These are phyloP conservation scores for Nerophis ophidion DNA, from an alignment of 2,113 vertebrate genomes.

Conservation along the genomic window DNA sequence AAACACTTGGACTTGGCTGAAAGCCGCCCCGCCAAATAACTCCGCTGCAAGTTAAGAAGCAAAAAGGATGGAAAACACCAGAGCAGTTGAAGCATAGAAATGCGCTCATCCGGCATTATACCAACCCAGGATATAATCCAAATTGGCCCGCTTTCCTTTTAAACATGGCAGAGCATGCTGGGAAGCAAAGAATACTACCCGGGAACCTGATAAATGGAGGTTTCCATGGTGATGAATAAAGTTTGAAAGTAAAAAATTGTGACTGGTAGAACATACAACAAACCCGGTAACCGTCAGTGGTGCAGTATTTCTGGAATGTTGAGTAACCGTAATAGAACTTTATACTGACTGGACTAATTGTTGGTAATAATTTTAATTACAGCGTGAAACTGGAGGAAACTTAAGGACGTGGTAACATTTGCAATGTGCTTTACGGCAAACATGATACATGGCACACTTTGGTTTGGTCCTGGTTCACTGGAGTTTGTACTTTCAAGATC, in stretches of 20 bases:
- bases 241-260: constrained; percentile 14
- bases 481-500: no score
- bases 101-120: constrained; percentile 30
- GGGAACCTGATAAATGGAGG: constrained; percentile 24
- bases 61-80: constrained; percentile 11
- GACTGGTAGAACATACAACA: constrained; percentile 1
- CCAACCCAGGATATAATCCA: constrained; percentile 33
- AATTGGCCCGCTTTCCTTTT: constrained; percentile 18
- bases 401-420: no score
- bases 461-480: no score
- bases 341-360: constrained; percentile 8
- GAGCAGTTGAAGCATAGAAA: constrained; percentile 29
- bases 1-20: neutral
- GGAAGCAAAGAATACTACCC: constrained; percentile 35
- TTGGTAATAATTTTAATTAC: neutral
- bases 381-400: no score
- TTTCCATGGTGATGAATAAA: constrained; percentile 17
- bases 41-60: constrained; percentile 1
- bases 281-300: constrained; percentile 9
- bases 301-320: constrained; percentile 24
- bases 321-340: constrained; percentile 7
- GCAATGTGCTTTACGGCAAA: no score
- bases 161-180: constrained; percentile 17
- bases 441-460: no score
- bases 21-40: constrained; percentile 11